These are phyloP conservation scores for Alauda arvensis DNA, from an alignment of 2,797 vertebrate genomes.

Conservation along the genomic window DNA sequence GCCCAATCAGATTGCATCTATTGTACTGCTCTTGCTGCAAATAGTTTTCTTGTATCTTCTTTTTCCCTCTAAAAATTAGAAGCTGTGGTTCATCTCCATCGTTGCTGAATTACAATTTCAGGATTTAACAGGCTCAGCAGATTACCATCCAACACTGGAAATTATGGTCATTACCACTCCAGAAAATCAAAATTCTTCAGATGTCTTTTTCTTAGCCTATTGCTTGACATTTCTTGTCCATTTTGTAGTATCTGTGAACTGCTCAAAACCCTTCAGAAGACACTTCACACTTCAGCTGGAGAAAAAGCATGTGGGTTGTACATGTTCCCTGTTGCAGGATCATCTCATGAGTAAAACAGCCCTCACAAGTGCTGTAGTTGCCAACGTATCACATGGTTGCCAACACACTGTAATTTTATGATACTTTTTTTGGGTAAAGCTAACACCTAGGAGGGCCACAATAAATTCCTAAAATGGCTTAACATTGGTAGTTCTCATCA, in stretches of 20 bases:
- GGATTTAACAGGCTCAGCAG: not conserved
- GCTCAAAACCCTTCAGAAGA: not conserved
- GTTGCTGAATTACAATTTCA: not conserved
- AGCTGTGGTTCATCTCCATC: not conserved
- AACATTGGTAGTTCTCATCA: not conserved
- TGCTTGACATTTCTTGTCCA: not conserved
- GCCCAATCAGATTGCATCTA: not conserved
- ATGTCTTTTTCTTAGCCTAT: not conserved
- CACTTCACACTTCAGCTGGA: not conserved
- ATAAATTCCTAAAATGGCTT: not conserved
- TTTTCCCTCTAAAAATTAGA: not conserved
- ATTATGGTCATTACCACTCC: not conserved
- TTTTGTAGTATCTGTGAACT: not conserved
- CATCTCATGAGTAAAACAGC: not conserved
- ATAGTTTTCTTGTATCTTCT: not conserved
- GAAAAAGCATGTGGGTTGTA: not conserved
- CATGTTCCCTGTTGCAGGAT: not conserved
- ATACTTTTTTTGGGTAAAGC: not conserved
- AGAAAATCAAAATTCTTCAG: not conserved
- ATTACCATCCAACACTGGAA: not conserved
- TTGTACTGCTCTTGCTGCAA: not conserved
- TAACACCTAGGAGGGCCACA: not conserved
- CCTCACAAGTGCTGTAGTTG: accelerated
- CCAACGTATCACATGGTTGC: not conserved
- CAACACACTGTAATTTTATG: not conserved